Evolutionary conservation across 2,113 vertebrate genomes (phyloP), one percentile per base, ranked within the genome.

Genomic region (Trinectes maculatus): DNA sequence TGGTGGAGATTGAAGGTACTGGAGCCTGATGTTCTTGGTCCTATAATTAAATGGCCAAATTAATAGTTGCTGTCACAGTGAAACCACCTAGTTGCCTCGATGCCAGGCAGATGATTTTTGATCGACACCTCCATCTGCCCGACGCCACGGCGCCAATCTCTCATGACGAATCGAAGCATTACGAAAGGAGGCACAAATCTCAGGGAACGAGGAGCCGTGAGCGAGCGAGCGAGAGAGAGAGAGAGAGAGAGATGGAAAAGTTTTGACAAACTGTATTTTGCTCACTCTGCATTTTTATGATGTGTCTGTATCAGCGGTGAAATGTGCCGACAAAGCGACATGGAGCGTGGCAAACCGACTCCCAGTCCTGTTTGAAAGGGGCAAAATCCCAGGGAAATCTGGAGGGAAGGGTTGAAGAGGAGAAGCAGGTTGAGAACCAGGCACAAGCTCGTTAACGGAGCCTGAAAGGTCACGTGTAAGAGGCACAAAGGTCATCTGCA

Each of bases 31-130:
- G 57, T 64, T 74, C 82, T 86, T 75, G 79, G 87, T 82, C 85
- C 84, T 80, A 70, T 79, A 89, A 84, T 87, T 83, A 90, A 90
- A 87, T 40, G 56, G 77, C 60, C 76, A 89, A 90, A 91, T 91
- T 85, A 91, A 89, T 84, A 77, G 85, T 39, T 67, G 77, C 89
- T 85, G 89, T 89, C 89, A 84, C 53, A 31, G 42, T 22, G 46
- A 67, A 84, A 71, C 72, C 63, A 59, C 73, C 79, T 40, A 49
- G 71, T 67, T 18, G 52, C 59, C 52, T 56, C 59, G 31, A 49
- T 81, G 48, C 49, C 71, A 37, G 77, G 44, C 5, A 4, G 11
- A 25, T 4, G 1, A 12, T 22, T 53, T 57, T 12, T 85, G 70
- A 90, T 37, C n/a, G 77, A 77, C 83, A 82, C 57, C 48, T 65